Evolutionary conservation across 2,888 invertebrate genomes (phyloP), one percentile per base, ranked within the genome.

Genomic region (Ornithoptera alexandrae): DNA sequence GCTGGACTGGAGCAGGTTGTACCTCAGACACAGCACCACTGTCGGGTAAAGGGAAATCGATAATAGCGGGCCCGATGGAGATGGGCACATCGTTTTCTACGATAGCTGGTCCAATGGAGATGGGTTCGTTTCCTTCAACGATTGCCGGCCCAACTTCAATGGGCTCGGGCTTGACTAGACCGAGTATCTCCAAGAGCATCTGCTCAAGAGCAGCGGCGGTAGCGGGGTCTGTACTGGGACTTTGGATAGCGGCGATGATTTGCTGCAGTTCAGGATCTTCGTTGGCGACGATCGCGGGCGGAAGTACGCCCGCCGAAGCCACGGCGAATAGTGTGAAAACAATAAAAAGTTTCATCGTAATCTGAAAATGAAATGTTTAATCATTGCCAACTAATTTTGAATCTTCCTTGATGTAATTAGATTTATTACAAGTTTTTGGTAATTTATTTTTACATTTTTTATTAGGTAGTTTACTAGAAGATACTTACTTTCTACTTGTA

Each of bases 291-390:
- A 78, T 69, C 36, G 79, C 71, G 53, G 75, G 76, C 30, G 74
- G 71, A 39, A 73, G 65, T 24, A 57, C 66, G 65, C 58, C 60
- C 20, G 74, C 76, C 53, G 74, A 65, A 36, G 71, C 76, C 62
- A 73, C 75, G 56, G 74, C 72, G 17, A 79, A 77, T 60, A 86
- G 76, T 62, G 85, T 83, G 76, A 89, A 76, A 64, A 82, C 84
- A 53, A 85, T 61, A 76, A 89, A 77, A 84, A 78, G 86, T 83
- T 88, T 88, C 89, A 89, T 89, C 10, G 22, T 80, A 6, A 67
- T 64, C 66, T 62, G 67, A 30, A 70, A 68, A 64, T 58, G 56
- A 75, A 72, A 74, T 75, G 74, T 24, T 17, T 58, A 58, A 30
- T 10, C 39, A 39, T 1, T 30, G 3, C 30, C 30, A 3, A 30